These are phyloP conservation scores for Emys orbicularis DNA, from an alignment of 2,797 vertebrate genomes.

Conservation along the genomic window DNA sequence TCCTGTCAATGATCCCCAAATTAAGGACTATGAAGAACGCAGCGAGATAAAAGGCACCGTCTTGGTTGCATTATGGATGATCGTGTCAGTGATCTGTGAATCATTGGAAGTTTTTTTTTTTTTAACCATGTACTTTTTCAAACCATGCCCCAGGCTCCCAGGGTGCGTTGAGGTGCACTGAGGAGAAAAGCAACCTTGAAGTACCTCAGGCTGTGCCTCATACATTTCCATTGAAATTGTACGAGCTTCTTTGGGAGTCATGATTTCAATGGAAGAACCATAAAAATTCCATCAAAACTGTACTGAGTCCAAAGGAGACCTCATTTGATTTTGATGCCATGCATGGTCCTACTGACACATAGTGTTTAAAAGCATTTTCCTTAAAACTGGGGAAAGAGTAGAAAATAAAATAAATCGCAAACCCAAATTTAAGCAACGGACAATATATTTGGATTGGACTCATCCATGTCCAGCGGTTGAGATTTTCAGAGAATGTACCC, in stretches of 20 bases:
- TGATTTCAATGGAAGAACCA: conserved; percentile 63
- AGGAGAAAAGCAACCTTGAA: conserved; percentile 63
- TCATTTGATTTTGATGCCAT: conserved; percentile 52
- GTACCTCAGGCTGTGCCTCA: conserved; percentile 53
- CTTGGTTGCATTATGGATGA: conserved; percentile 74
- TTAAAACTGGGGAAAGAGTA: conserved; percentile 32
- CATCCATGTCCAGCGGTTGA: conserved; percentile 41
- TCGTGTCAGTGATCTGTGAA: conserved; percentile 73
- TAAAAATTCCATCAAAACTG: conserved; percentile 69
- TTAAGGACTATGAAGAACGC: conserved; percentile 70
- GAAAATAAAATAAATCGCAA: conserved; percentile 54
- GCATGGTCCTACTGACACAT: conserved; percentile 56
- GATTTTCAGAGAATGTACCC: conserved; percentile 32
- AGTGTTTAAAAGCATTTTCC: conserved; percentile 36
- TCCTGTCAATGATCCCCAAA: conserved; percentile 80
- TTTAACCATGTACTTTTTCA: conserved; percentile 53
- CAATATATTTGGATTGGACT: conserved; percentile 8
- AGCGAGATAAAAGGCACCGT: conserved; percentile 77
- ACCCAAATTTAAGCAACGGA: conserved; percentile 49
- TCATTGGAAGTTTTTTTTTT: conserved; percentile 40
- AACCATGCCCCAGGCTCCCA: conserved; percentile 38
- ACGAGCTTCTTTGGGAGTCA: conserved; percentile 66
- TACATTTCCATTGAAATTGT: conserved; percentile 66
- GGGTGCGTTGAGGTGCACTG: conserved; percentile 35
- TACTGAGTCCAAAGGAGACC: conserved; percentile 38